Evolutionary conservation across 2,113 vertebrate genomes (phyloP).

Genomic region (Circaetus cinerascens): DNA sequence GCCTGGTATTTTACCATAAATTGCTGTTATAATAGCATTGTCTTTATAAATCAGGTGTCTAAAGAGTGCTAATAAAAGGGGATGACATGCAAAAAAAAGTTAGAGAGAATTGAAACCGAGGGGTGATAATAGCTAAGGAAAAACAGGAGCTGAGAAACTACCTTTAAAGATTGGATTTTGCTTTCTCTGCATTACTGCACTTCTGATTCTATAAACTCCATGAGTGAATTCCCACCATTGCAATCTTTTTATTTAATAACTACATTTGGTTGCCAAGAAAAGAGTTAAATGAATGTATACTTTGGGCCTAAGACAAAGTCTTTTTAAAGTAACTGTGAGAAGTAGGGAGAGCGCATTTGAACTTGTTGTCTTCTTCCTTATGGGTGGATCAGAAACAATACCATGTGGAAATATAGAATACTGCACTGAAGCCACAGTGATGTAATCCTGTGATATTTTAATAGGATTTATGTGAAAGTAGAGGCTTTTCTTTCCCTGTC

Average conservation of each 20-base stretch:
- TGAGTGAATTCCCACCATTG: background rate
- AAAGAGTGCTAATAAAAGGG: background rate
- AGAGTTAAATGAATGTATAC: background rate
- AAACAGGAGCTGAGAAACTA: background rate
- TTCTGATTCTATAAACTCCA: background rate
- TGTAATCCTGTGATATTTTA: background rate
- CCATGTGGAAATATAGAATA: background rate
- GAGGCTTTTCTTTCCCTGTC: background rate
- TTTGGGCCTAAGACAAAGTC: background rate
- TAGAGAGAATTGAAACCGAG: background rate
- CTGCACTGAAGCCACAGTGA: background rate
- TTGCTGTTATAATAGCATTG: background rate
- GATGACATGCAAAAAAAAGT: background rate
- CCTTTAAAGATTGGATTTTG: background rate
- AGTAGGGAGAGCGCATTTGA: background rate
- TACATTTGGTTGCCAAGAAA: background rate
- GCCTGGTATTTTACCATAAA: background rate
- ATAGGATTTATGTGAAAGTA: background rate
- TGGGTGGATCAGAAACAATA: background rate
- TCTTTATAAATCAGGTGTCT: background rate
- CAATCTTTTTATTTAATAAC: background rate
- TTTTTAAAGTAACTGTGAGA: background rate
- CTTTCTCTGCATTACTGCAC: background rate
- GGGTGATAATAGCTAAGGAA: background rate
- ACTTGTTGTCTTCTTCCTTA: background rate